A percentile compares a stretch with the other conserved stretches of the same genome.
Evolutionary conservation across 2,888 invertebrate species (phyloP).

Genomic region (Sphaerophoria rueppellii): DNA sequence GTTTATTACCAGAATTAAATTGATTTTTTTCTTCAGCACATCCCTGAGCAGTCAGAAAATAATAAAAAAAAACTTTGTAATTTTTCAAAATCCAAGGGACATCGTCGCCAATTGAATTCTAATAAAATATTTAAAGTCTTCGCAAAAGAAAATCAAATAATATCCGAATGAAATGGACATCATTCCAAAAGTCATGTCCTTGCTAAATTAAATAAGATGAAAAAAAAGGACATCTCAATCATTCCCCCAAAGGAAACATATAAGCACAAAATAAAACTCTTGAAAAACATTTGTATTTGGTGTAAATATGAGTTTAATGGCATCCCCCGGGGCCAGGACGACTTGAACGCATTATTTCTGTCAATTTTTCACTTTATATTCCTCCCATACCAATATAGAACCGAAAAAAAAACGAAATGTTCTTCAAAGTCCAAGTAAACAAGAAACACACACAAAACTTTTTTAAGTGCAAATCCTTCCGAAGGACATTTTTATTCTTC

Average conservation of each 20-base stretch:
- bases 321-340: conserved; percentile 59
- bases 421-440: background rate
- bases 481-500: conserved; percentile 65
- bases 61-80: background rate
- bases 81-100: conserved; percentile 30
- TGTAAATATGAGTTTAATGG: conserved; percentile 75
- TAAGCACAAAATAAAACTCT: conserved; percentile 11
- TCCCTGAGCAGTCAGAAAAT: background rate
- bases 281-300: conserved; percentile 68
- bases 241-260: background rate
- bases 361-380: conserved; percentile 61
- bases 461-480: conserved; percentile 71
- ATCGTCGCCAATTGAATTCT: conserved; percentile 56
- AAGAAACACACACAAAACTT: conserved; percentile 51
- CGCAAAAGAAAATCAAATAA: conserved; percentile 43
- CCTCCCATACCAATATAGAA: background rate
- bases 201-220: background rate
- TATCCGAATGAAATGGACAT: conserved; percentile 30
- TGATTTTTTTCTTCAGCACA: no score
- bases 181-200: no score
- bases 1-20: no score
- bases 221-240: conserved; percentile 12
- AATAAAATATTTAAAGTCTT: conserved; percentile 66
- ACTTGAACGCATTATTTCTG: conserved; percentile 47
- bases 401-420: background rate